Base-by-base conservation (phyloP, 2,888 invertebrate species). In the Aporophyla nigra region DNA sequence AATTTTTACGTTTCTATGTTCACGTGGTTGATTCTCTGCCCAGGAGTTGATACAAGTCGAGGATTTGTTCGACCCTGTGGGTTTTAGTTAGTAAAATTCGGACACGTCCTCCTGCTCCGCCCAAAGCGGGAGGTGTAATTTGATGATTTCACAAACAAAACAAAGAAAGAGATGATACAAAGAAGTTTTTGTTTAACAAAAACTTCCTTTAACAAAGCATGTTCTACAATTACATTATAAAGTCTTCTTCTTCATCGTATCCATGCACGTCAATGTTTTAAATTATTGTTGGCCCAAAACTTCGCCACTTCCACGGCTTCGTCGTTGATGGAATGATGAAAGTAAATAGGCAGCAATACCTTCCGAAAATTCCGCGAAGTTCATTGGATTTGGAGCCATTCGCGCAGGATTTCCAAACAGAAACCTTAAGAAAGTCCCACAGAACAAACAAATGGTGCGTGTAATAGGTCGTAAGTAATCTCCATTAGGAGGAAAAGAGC, bases 401-500 rank as follows among this genome's bases (percentile, higher is more conserved):
- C 4, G 27, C 43, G 43, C 12, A 6, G 12, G 67, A 78, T 61
- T 68, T 63, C 63, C 0, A 56, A 79, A 53, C 33, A 53, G 33
- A 33, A 58, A 40, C 46, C 16, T 51, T 65, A 19, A 67, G 12
- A 51, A 51, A 65, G 6, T 46, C 14, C 14, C 14, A 46, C 43
- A 71, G 70, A 71, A 74, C 21, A 70, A 82, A 74, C 49, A 67
- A 73, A 68, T 27, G 46, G 9, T 49, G 56, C 71, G 40, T 51
- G 65, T 69, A 76, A 66, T 72, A 56, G 46, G 46, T 76, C 51
- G 72, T 58, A 62, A 70, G 71, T 71, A 82, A 59, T 73, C 40
- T 77, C 56, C 61, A 73, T 81, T 81, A 72, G 53, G 33, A 75
- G 67, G 53, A 61, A 68, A 63, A 49, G 21, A 74, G 46, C 46